phyloP scores from a whole-genome alignment of 2,888 invertebrate species.

The Synergus umbraculus region DNA sequence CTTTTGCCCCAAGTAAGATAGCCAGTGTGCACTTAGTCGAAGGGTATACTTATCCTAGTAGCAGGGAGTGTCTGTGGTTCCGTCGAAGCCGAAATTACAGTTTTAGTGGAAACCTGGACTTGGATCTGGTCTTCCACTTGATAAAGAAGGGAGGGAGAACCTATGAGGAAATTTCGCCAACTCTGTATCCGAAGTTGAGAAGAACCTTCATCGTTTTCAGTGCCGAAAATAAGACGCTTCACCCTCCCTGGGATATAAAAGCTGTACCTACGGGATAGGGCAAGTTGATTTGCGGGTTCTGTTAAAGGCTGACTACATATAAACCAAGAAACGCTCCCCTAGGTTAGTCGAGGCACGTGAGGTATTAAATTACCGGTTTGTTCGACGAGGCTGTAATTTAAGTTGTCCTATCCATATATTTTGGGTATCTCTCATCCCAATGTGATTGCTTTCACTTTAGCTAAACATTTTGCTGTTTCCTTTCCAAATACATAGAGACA shows the following conservation, averaged over 20 bases:
- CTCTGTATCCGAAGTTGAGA: constrained; percentile 9
- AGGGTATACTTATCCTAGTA: constrained; percentile 49
- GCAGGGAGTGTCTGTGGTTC: constrained; percentile 62
- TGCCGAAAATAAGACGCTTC: background rate
- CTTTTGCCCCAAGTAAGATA: constrained; percentile 60
- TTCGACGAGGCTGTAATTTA: constrained; percentile 28
- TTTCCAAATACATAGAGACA: background rate
- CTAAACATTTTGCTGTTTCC: constrained; percentile 1
- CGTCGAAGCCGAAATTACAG: constrained; percentile 63
- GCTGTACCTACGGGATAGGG: constrained; percentile 7
- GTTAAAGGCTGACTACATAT: constrained; percentile 43
- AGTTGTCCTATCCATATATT: constrained; percentile 34
- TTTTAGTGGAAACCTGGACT: constrained; percentile 64
- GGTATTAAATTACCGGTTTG: constrained; percentile 37
- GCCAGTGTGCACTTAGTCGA: constrained; percentile 59
- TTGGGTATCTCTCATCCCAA: constrained; percentile 27
- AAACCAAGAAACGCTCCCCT: constrained; percentile 47
- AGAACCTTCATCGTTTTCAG: constrained; percentile 2
- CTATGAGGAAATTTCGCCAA: constrained; percentile 11
- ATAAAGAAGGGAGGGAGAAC: constrained; percentile 46
- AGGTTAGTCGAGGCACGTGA: constrained; percentile 21
- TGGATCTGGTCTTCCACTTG: constrained; percentile 43
- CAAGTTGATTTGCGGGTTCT: constrained; percentile 45
- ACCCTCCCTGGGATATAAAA: background rate
- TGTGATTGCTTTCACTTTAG: constrained; percentile 33